Percentiles rank a stretch among this genome's conserved stretches.
Conservation (phyloP, 2,113 vertebrate genomes). For the Ariopsis seemanni region DNA sequence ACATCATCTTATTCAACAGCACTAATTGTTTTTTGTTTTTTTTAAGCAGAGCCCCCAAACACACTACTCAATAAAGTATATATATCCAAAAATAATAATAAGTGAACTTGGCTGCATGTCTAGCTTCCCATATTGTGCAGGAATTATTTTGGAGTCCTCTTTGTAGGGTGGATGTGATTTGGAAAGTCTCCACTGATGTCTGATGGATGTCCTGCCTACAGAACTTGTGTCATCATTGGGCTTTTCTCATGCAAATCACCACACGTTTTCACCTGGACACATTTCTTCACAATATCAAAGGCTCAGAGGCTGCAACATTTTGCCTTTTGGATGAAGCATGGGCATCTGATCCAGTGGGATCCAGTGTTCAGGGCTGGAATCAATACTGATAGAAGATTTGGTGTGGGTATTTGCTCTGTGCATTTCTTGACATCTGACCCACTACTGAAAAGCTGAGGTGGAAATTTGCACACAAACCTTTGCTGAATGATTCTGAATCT, state of each 20-base stretch:
- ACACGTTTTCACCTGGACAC: constrained; percentile 27
- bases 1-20: too few relatives aligned
- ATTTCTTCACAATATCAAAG: constrained; percentile 11
- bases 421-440: background rate
- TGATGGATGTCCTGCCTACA: constrained; percentile 39
- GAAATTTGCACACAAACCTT: background rate
- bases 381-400: background rate
- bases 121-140: background rate
- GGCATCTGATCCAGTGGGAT: background rate
- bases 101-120: background rate
- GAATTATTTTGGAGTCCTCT: background rate
- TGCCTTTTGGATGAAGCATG: background rate
- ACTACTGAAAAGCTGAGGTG: background rate
- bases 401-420: background rate
- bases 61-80: too few relatives aligned
- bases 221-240: constrained; percentile 26
- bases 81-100: background rate
- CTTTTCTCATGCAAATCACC: constrained; percentile 43
- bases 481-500: background rate
- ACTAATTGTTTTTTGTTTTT: too few relatives aligned
- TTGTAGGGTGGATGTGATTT: constrained; percentile 13
- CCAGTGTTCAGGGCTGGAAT: background rate
- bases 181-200: constrained; percentile 25
- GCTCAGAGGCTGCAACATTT: background rate
- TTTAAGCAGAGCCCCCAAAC: too few relatives aligned